Conservation (phyloP, 2,888 invertebrate species). For the Lasioglossum morio region DNA sequence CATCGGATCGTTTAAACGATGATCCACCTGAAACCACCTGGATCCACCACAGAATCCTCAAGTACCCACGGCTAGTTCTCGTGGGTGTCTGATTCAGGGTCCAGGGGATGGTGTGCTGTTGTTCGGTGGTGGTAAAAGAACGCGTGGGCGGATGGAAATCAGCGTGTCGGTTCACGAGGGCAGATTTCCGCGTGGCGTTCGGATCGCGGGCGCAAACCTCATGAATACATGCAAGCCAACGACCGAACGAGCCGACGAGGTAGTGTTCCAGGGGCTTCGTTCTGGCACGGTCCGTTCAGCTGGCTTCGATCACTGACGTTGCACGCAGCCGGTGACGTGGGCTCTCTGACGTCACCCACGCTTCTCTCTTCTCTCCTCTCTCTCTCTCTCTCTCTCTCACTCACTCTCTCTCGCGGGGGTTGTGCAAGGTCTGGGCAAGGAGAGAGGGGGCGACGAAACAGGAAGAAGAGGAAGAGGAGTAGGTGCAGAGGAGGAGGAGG, state of each 20-base stretch:
- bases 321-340: slow-evolving; percentile 79
- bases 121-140: not conserved
- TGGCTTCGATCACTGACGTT: slow-evolving; percentile 84
- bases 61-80: not conserved
- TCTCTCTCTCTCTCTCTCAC: too few relatives aligned
- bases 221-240: slow-evolving; percentile 80
- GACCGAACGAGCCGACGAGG: slow-evolving; percentile 34
- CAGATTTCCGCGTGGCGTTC: slow-evolving; percentile 11
- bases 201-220: slow-evolving; percentile 62
- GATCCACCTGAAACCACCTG: not conserved
- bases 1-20: not conserved
- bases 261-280: slow-evolving; percentile 43
- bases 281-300: slow-evolving; percentile 74
- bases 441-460: slow-evolving; percentile 38
- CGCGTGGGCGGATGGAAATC: not conserved
- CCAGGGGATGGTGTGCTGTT: not conserved
- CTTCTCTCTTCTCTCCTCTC: slow-evolving; percentile 36
- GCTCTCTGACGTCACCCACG: slow-evolving; percentile 73
- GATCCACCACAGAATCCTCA: not conserved
- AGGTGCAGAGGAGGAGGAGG: slow-evolving; percentile 28
- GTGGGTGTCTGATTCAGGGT: not conserved
- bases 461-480: slow-evolving; percentile 57
- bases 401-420: slow-evolving; percentile 72
- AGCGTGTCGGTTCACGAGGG: slow-evolving; percentile 16
- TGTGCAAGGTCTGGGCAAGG: slow-evolving; percentile 77